Conservation (phyloP, 2,797 vertebrate genomes). For the Podarcis siculus region DNA sequence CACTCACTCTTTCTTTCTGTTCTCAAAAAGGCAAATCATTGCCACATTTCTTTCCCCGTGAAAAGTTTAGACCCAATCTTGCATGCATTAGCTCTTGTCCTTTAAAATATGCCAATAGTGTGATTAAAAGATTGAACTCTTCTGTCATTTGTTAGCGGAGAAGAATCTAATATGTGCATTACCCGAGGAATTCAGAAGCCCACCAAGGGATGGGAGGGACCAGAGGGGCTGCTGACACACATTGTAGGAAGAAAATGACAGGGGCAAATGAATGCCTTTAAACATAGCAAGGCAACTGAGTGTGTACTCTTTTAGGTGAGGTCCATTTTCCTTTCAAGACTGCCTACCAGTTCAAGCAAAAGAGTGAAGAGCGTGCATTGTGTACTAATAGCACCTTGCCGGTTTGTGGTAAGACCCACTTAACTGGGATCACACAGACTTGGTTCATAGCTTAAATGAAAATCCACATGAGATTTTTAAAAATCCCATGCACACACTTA, state of each 20-base stretch:
- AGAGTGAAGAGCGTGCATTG: not conserved
- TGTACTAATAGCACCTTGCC: not conserved
- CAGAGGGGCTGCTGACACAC: not conserved
- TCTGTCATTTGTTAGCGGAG: not conserved
- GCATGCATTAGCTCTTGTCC: not conserved
- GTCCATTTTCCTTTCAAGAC: not conserved
- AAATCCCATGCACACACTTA: not conserved
- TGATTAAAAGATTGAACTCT: conserved; percentile 33
- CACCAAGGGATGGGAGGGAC: not conserved
- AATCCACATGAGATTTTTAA: no score
- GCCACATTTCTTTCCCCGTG: not conserved
- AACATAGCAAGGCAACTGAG: not conserved
- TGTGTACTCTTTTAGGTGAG: not conserved
- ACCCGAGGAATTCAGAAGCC: not conserved
- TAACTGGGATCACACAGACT: not conserved
- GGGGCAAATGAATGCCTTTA: not conserved
- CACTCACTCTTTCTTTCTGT: not conserved
- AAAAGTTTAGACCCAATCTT: conserved; percentile 16
- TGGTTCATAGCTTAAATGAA: not conserved
- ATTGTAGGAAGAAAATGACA: not conserved
- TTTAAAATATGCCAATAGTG: conserved; percentile 17
- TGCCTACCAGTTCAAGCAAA: not conserved
- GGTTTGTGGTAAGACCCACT: not conserved
- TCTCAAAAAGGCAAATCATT: not conserved
- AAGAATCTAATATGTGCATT: not conserved